Percentiles rank a stretch among this genome's conserved stretches.
Conservation (phyloP, 1,140 invertebrate genomes). For the Caenorhabditis tropicalis region DNA sequence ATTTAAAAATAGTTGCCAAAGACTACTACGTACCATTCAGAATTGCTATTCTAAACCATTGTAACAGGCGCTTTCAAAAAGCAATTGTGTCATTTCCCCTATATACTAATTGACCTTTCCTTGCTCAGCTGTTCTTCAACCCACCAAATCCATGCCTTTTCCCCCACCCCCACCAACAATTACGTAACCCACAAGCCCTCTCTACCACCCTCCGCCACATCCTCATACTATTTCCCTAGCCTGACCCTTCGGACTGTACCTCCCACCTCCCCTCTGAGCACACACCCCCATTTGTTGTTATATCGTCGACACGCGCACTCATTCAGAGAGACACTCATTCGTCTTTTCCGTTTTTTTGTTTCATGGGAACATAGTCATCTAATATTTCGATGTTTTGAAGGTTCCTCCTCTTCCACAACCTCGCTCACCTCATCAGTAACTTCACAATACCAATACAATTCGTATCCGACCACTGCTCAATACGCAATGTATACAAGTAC, state of each 20-base stretch:
- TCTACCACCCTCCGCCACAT: not conserved
- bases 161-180: not conserved
- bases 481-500: conserved; percentile 19
- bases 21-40: no score
- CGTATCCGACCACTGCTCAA: conserved; percentile 4
- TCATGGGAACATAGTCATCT: not conserved
- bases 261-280: not conserved
- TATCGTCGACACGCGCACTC: not conserved
- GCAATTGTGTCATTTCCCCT: no score
- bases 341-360: not conserved
- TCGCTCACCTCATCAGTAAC: not conserved
- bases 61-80: no score
- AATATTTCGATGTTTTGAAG: not conserved
- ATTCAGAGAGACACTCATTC: not conserved
- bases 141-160: not conserved
- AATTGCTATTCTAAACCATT: no score
- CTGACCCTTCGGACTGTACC: not conserved
- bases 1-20: not conserved
- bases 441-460: conserved; percentile 30
- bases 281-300: conserved; percentile 18
- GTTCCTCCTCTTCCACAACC: not conserved
- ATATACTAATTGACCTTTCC: not conserved
- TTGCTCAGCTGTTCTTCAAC: no score
- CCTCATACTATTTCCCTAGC: not conserved
- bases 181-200: conserved; percentile 10